phyloP scores from a whole-genome alignment of 2,797 vertebrate species.

The Rallus crepitans region DNA sequence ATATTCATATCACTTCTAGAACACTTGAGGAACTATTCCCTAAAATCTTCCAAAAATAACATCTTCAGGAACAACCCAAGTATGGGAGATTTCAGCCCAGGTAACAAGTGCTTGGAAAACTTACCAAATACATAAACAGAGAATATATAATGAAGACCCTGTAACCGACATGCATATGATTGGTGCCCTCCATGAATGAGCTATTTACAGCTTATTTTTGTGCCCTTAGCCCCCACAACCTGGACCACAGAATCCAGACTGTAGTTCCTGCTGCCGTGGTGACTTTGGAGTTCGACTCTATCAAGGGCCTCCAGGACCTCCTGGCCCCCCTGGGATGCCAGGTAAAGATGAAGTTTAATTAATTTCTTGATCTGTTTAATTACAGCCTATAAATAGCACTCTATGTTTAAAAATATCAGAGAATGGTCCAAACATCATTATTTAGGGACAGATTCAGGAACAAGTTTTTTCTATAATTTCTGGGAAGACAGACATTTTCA shows the following conservation, averaged over 20 bases:
- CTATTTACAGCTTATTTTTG: slow-evolving; percentile 42
- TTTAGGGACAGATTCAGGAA: not conserved
- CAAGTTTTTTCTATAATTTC: not conserved
- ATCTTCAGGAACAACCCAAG: not conserved
- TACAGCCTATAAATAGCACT: not conserved
- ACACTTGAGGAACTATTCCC: not conserved
- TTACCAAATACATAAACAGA: not conserved
- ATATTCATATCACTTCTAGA: not conserved
- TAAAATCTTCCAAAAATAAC: slow-evolving; percentile 19
- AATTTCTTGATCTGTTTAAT: not conserved
- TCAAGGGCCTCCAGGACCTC: slow-evolving; percentile 81
- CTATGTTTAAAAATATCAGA: not conserved
- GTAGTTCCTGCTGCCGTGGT: slow-evolving; percentile 82
- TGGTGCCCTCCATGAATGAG: not conserved
- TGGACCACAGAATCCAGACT: slow-evolving; percentile 79
- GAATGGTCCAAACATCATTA: not conserved
- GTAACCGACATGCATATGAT: not conserved
- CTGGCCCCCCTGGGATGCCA: slow-evolving; percentile 83
- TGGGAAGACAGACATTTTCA: not conserved
- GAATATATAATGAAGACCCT: slow-evolving; percentile 4
- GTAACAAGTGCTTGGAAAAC: slow-evolving; percentile 30
- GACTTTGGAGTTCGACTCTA: slow-evolving; percentile 82
- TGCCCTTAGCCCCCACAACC: slow-evolving; percentile 74
- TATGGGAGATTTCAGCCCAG: not conserved
- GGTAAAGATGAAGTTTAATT: slow-evolving; percentile 67